Evolutionary conservation across 2,113 vertebrate genomes (phyloP).

Genomic region (Bettongia penicillata): DNA sequence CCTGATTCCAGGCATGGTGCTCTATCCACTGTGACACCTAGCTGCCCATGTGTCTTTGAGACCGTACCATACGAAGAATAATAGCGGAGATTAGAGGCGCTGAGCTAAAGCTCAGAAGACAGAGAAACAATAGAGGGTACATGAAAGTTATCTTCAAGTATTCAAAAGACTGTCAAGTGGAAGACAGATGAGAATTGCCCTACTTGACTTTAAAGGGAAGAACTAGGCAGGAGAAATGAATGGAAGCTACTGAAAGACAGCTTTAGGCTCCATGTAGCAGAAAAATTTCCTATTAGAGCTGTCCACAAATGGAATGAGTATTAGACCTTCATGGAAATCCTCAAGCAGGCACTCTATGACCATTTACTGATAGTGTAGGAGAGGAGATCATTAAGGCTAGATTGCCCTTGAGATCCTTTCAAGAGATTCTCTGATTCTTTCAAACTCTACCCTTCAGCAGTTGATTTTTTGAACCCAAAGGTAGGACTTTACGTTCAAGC

Average conservation of each 20-base stretch:
- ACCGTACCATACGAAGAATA: neutral
- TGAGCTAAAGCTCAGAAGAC: neutral
- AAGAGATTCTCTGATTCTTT: neutral
- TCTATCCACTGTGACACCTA: neutral
- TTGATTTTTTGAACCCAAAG: neutral
- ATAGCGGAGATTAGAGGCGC: neutral
- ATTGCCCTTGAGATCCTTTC: neutral
- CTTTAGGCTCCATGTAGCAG: neutral
- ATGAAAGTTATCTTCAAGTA: neutral
- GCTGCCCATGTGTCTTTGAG: neutral
- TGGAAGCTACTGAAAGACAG: neutral
- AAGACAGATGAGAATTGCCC: neutral
- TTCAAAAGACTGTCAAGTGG: neutral
- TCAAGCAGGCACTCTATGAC: neutral
- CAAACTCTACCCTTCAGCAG: neutral
- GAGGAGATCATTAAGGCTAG: neutral
- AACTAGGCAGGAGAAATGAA: neutral
- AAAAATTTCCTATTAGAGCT: neutral
- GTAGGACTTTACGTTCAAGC: neutral
- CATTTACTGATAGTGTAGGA: neutral
- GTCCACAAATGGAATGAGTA: neutral
- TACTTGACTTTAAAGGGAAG: neutral
- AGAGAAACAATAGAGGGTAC: neutral
- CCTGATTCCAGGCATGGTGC: neutral
- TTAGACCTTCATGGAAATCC: neutral